Evolutionary conservation across 2,797 vertebrate species (phyloP), one percentile per base, ranked within the genome.

Genomic region (Cryptoblepharus egeriae): DNA sequence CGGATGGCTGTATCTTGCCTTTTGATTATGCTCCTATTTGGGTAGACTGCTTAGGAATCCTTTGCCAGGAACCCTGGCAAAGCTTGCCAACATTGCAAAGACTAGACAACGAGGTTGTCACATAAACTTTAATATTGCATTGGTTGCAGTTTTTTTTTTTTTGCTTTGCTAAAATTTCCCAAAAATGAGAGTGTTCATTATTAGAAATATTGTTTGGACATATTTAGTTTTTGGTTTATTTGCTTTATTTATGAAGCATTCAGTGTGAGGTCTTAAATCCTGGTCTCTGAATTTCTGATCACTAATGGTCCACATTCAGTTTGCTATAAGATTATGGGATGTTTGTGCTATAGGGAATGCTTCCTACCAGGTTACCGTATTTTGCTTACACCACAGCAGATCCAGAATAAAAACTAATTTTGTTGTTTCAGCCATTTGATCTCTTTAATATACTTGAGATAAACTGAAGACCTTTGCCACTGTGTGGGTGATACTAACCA

Each of bases 131-230:
- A 16, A 18, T 18, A 52, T 52, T 10, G 70, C 9, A 12, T 26
- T 64, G n/a, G 3, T n/a, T 67, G 49, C 18, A 49, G 70, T 60
- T 7, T 32, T 49, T 49, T 49, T 7, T 28, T 5, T 5, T 49
- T 81, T 52, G 42, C 52, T 67, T 22, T 0, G 0, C 13, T 61
- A n/a, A 49, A 5, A 0, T 52, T 89, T 75, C 73, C 52, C 79
- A 57, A 63, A 60, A 20, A 0, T 16, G 32, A 13, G 28, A 74
- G 18, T 64, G 15, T 78, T 85, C 37, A 9, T 79, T 88, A 82
- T 49, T 83, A 81, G 81, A 45, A 35, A 37, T 88, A n/a, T 63
- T 88, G n/a, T 63, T 79, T 88, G 77, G 49, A 83, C 71, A 37
- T 55, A 11, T 52, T 75, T 26, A 52, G 22, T 37, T 22, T 18